Evolutionary conservation across 2,888 invertebrate genomes (phyloP), one percentile per base, ranked within the genome.

Genomic region (Epistrophella euchroma): DNA sequence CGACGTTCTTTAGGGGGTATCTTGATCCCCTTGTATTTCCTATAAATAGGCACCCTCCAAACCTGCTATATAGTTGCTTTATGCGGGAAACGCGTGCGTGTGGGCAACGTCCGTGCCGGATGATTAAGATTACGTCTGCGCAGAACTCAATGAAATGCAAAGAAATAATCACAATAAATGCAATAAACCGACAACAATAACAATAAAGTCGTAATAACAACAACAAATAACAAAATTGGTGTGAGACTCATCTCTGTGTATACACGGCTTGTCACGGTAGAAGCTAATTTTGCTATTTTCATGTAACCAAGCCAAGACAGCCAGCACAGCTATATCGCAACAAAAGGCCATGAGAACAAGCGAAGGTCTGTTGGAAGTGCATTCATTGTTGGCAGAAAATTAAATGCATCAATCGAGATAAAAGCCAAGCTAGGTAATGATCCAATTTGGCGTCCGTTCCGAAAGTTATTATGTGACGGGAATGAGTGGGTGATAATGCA

Each of bases 201-300:
- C 86, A 86, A 86, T 82, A 86, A 86, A 86, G 73, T 86, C 43
- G 81, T 74, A 77, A 82, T 73, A 78, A 73, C 76, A 68, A 81
- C 75, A 71, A 72, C 77, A 68, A 78, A 66, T 66, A 68, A 70
- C 68, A 58, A 66, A 79, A 84, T 73, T 55, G 72, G 82, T 60
- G 66, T 55, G 68, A 47, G 68, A 28, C 45, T 68, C 73, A 77
- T 68, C 68, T 50, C 50, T 22, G 6, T 47, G 6, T 22, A 19
- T 15, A 0, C 13, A 2, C 13, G 25, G 15, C 25, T 25, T 13
- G 25, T 10, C 17, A 55, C 15, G 19, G 50, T 37, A 45, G 52
- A 43, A 56, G 15, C 47, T 68, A 35, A 50, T 70, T 55, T 74
- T 60, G 43, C 66, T 22, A 17, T 35, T 55, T 35, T 43, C 40